These are phyloP conservation scores for Ia io DNA, from an alignment of 2,113 vertebrate genomes.

Conservation along the genomic window DNA sequence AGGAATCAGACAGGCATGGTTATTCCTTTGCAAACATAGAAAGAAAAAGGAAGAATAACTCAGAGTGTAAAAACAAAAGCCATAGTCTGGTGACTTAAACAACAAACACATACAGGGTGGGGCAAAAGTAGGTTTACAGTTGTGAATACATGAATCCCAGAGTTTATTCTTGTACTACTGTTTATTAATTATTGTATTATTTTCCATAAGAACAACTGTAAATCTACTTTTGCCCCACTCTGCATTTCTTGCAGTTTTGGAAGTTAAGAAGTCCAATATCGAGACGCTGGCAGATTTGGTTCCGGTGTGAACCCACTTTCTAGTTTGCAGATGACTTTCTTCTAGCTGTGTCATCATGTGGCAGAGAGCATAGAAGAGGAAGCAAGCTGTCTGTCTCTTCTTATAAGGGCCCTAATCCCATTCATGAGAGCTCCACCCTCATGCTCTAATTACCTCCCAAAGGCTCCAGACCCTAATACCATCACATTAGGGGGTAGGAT, in stretches of 20 bases:
- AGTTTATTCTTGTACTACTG: neutral
- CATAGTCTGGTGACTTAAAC: neutral
- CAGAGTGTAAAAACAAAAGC: neutral
- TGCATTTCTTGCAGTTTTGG: neutral
- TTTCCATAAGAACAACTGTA: neutral
- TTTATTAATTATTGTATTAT: neutral
- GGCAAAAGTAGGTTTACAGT: neutral
- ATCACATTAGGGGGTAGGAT: neutral
- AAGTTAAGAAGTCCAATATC: neutral
- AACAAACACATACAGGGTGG: neutral
- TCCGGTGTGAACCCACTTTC: neutral
- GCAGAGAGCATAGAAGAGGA: neutral
- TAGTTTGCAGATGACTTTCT: neutral
- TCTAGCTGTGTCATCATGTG: neutral
- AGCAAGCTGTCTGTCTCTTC: neutral
- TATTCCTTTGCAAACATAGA: neutral
- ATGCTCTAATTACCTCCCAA: neutral
- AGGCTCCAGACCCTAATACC: neutral
- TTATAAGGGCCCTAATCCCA: neutral
- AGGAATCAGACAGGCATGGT: neutral
- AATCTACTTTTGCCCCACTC: neutral
- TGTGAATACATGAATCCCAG: neutral
- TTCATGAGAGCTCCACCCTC: neutral
- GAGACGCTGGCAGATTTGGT: neutral
- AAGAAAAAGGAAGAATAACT: neutral